Evolutionary conservation across 2,113 vertebrate species (phyloP).

Genomic region (Sylvietta virens): DNA sequence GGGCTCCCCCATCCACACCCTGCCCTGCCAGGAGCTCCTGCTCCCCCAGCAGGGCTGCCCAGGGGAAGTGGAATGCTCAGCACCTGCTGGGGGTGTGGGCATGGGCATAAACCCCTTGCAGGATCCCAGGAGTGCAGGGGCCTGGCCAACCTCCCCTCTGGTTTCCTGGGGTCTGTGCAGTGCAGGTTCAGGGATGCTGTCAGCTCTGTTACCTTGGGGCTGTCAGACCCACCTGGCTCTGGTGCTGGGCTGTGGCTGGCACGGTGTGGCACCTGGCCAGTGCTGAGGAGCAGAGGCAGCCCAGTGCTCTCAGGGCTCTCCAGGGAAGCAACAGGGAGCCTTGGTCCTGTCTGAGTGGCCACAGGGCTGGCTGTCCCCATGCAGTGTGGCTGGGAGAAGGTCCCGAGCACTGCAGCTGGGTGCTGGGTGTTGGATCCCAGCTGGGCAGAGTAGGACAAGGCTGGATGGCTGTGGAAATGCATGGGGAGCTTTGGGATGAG

Average conservation of each 20-base stretch:
- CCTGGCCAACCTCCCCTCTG: neutral
- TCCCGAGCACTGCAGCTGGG: neutral
- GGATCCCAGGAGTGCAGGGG: neutral
- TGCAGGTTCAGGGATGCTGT: neutral
- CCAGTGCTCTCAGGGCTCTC: no score
- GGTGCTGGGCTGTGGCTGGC: no score
- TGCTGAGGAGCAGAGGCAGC: no score
- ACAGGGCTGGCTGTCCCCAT: neutral
- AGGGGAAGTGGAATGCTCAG: neutral
- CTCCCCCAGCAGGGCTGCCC: neutral
- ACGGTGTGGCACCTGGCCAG: no score
- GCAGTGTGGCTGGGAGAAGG: neutral
- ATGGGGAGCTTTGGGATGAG: neutral
- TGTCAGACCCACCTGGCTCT: neutral
- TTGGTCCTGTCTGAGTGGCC: neutral
- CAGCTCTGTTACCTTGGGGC: accelerated
- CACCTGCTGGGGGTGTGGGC: neutral
- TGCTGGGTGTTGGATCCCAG: neutral
- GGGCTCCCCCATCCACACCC: neutral
- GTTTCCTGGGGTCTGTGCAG: neutral
- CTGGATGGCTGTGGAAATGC: neutral
- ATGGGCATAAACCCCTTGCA: accelerated
- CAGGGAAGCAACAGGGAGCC: no score
- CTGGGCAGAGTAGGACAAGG: neutral
- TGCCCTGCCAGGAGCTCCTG: neutral